These are phyloP conservation scores for Platycheirus rosarum DNA, from an alignment of 2,888 invertebrate species.

Conservation along the genomic window DNA sequence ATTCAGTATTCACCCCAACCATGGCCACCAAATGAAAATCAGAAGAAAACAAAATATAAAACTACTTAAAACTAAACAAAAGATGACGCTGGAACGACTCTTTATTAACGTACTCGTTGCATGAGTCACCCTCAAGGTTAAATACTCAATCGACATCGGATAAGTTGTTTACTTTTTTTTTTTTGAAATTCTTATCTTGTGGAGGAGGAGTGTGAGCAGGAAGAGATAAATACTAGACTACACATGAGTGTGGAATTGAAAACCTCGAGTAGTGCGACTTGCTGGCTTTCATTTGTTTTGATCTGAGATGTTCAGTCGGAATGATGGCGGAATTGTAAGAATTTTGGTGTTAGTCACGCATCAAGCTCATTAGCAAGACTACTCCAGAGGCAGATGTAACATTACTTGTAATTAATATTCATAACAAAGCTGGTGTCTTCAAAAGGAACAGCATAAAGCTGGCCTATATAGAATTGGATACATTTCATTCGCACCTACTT, in stretches of 20 bases:
- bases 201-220: neutral
- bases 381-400: too few species aligned
- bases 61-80: constrained; percentile 54
- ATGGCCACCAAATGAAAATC: neutral
- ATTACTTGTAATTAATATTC: too few species aligned
- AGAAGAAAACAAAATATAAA: constrained; percentile 32
- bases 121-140: constrained; percentile 70
- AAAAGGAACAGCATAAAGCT: too few species aligned
- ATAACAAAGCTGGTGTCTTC: too few species aligned
- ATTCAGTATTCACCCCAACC: neutral
- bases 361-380: too few species aligned
- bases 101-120: constrained; percentile 48
- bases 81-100: constrained; percentile 47
- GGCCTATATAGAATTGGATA: too few species aligned
- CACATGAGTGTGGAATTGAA: neutral
- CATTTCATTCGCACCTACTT: too few species aligned
- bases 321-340: too few species aligned
- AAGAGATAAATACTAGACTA: neutral
- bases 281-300: neutral
- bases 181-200: neutral
- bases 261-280: neutral
- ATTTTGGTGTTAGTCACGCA: neutral
- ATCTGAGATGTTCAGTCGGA: neutral
- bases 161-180: constrained; percentile 22
- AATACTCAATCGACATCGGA: constrained; percentile 56